Evolutionary conservation across 2,797 vertebrate genomes (phyloP), one percentile per base, ranked within the genome.

Genomic region (Spondyliosoma cantharus): DNA sequence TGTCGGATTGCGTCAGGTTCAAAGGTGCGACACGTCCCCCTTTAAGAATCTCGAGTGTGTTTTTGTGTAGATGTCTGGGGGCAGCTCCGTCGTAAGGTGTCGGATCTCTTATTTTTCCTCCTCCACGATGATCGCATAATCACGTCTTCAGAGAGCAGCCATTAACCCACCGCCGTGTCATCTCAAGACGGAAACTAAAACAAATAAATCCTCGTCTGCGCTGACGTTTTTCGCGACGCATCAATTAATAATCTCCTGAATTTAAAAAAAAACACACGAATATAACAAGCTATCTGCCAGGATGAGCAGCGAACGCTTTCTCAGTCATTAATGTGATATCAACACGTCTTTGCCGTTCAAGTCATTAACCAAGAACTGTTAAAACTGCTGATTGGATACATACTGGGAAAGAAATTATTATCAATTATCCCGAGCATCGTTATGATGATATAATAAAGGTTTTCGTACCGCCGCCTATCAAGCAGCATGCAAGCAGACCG

Each of bases 1-100:
- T 80, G 69, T 59, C 37, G 59, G 52, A 62, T 86, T 71, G 68
- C 79, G 20, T 87, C 76, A 74, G 70, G 66, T 74, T 72, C 75
- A 67, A 42, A 43, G 56, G 66, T 62, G 70, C 65, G 66, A 80
- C 54, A 64, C 37, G 13, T 37, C 2, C 9, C 4, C 45, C 3
- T 61, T 49, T 11, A n/a, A 72, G 37, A 65, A 25, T n/a, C 42
- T 43, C 45, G 14, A 25, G 52, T 22, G 32, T 5, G 25, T 58
- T 70, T 70, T 11, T 59, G 4, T 27, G 2, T 5, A 0, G 19
- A 57, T 56, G 46, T 78, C 65, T 68, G 0, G 32, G 49, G 68
- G 57, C 48, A 60, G 22, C n/a, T 20, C 11, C 29, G 0, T 25
- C 64, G 24, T 25, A 1, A 54, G 5, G 22, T 37, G 77, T 74